These are phyloP conservation scores for Agriopis leucophaearia DNA, from an alignment of 2,888 invertebrate genomes.

Conservation along the genomic window DNA sequence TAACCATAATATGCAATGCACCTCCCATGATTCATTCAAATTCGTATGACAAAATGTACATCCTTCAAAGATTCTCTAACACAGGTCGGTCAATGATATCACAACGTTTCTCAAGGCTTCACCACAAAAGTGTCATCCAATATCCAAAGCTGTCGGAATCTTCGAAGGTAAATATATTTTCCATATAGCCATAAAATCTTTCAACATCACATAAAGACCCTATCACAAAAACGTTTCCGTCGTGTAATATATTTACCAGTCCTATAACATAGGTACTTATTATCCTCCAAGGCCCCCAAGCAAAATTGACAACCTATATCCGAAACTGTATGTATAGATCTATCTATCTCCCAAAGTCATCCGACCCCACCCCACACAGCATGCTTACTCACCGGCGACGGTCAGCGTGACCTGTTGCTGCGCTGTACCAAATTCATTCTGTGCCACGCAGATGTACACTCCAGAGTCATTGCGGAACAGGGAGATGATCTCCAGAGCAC, in stretches of 20 bases:
- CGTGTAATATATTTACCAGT: too few relatives aligned
- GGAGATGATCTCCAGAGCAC: slow-evolving; percentile 93
- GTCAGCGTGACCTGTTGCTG: slow-evolving; percentile 89
- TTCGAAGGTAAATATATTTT: not conserved
- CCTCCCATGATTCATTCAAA: too few relatives aligned
- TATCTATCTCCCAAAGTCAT: not conserved
- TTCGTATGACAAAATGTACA: not conserved
- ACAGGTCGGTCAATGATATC: too few relatives aligned
- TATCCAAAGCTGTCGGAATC: not conserved
- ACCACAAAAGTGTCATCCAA: not conserved
- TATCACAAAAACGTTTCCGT: not conserved
- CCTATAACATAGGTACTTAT: too few relatives aligned
- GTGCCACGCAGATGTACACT: slow-evolving; percentile 94
- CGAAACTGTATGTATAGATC: too few relatives aligned
- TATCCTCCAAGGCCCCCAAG: too few relatives aligned
- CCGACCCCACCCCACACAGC: not conserved
- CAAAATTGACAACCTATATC: not conserved
- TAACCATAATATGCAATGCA: too few relatives aligned
- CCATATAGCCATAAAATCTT: not conserved
- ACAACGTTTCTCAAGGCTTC: not conserved
- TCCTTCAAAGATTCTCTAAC: not conserved
- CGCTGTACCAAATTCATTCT: slow-evolving; percentile 91
- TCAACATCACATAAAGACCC: not conserved
- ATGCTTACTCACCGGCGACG: slow-evolving; percentile 89
- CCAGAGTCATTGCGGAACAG: slow-evolving; percentile 93